Conservation (phyloP, 2,113 vertebrate genomes). For the Chelonoidis abingdonii region DNA sequence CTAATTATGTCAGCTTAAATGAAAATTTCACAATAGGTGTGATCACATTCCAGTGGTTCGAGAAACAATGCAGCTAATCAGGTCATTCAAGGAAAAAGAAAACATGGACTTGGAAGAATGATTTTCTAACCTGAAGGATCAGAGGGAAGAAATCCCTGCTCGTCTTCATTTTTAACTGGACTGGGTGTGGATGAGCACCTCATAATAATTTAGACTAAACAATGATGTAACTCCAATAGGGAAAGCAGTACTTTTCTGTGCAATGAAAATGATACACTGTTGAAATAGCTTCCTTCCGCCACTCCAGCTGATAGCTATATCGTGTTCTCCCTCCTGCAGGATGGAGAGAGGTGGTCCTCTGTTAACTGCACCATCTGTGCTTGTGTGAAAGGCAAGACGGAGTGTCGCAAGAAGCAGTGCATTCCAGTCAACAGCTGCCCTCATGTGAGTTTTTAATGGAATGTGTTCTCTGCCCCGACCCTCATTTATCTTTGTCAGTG, state of each 20-base stretch:
- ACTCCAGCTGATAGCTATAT: constrained; percentile 51
- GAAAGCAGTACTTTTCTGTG: constrained; percentile 46
- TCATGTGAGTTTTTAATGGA: constrained; percentile 82
- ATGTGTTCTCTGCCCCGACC: not conserved
- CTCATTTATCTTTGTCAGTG: constrained; percentile 3
- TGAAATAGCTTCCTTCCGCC: constrained; percentile 52
- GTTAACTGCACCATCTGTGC: constrained; percentile 96
- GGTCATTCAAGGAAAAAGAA: not conserved
- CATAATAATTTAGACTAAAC: constrained; percentile 58
- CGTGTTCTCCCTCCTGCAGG: constrained; percentile 80
- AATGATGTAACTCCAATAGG: constrained; percentile 20
- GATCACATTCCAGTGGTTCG: not conserved
- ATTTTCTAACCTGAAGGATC: not conserved
- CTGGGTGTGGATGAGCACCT: constrained; percentile 22
- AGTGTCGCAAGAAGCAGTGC: constrained; percentile 94
- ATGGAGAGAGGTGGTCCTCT: constrained; percentile 98
- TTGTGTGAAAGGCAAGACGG: constrained; percentile 89
- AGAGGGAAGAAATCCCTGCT: constrained; percentile 23
- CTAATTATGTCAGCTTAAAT: constrained; percentile 48
- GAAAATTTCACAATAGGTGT: constrained; percentile 36
- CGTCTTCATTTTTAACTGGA: not conserved
- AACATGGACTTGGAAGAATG: not conserved
- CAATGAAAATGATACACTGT: constrained; percentile 16
- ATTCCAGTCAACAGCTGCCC: constrained; percentile 94
- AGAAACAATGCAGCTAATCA: constrained; percentile 14